A percentile compares a stretch with the other conserved stretches of the same genome.
These are phyloP conservation scores for Melipona quadrifasciata DNA, from an alignment of 1,140 invertebrate genomes.

Conservation along the genomic window DNA sequence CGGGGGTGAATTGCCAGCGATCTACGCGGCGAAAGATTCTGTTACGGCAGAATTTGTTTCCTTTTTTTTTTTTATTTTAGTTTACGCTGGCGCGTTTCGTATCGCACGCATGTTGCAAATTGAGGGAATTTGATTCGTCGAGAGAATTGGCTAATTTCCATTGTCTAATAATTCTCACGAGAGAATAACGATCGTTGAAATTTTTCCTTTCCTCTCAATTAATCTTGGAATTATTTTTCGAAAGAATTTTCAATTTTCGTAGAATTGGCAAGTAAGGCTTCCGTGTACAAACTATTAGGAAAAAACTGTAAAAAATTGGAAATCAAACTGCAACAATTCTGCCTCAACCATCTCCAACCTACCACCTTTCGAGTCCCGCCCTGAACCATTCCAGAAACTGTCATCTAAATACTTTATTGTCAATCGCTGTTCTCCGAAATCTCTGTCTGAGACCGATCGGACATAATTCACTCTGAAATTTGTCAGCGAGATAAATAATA, in stretches of 20 bases:
- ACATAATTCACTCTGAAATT: background rate
- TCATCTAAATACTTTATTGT: too few species aligned
- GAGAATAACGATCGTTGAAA: too few species aligned
- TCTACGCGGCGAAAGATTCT: slow-evolving; percentile 1
- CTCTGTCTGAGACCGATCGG: background rate
- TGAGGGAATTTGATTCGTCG: too few species aligned
- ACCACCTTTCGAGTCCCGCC: background rate
- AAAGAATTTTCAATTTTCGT: too few species aligned
- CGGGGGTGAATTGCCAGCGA: slow-evolving; percentile 27
- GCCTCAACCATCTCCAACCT: background rate
- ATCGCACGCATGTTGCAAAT: background rate
- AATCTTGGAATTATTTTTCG: too few species aligned
- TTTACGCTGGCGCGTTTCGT: too few species aligned
- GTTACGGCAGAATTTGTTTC: background rate
- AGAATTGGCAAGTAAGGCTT: accelerated
- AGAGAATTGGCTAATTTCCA: too few species aligned
- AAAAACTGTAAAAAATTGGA: background rate
- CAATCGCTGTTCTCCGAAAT: too few species aligned
- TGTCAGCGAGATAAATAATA: slow-evolving; percentile 15
- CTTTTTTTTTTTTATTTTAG: too few species aligned
- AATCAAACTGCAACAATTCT: background rate
- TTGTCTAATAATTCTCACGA: too few species aligned
- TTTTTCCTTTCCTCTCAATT: too few species aligned
- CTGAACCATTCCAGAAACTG: background rate
- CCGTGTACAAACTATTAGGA: background rate